These are phyloP conservation scores for Chydorus sphaericus DNA, from an alignment of 2,888 invertebrate genomes.

Conservation along the genomic window DNA sequence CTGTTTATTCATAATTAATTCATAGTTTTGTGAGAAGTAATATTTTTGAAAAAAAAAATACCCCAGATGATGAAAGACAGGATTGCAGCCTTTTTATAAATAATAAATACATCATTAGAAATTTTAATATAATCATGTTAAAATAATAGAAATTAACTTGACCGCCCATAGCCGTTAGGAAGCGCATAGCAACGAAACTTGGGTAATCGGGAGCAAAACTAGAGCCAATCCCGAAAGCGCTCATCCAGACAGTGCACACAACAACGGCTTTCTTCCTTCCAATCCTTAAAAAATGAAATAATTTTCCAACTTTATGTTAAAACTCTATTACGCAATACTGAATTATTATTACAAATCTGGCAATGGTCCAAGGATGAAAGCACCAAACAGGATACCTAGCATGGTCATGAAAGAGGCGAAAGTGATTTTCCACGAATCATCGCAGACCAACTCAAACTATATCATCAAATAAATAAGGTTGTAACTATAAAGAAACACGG, in stretches of 20 bases:
- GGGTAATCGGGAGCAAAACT: constrained; percentile 8
- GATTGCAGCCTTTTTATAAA: neutral
- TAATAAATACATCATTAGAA: neutral
- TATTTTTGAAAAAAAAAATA: too few species aligned
- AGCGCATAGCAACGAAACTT: constrained; percentile 13
- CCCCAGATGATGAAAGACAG: too few species aligned
- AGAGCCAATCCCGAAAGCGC: constrained; percentile 15
- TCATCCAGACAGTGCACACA: constrained; percentile 18
- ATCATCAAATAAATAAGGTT: neutral
- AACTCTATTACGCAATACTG: too few species aligned
- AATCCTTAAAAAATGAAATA: constrained; percentile 6
- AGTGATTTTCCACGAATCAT: constrained; percentile 33
- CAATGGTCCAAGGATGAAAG: constrained; percentile 40
- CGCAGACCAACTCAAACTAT: constrained; percentile 2
- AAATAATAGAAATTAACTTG: neutral
- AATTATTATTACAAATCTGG: constrained; percentile 40
- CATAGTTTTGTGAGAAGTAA: neutral
- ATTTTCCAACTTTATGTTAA: neutral
- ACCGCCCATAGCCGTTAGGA: constrained; percentile 19
- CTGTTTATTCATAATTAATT: neutral
- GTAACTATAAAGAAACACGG: constrained; percentile 28
- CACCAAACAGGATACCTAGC: constrained; percentile 45
- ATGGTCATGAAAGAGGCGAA: constrained; percentile 43
- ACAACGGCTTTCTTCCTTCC: constrained; percentile 19
- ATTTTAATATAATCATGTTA: neutral